These are phyloP conservation scores for Oeneis ivallda DNA, from an alignment of 2,888 invertebrate species.

Conservation along the genomic window DNA sequence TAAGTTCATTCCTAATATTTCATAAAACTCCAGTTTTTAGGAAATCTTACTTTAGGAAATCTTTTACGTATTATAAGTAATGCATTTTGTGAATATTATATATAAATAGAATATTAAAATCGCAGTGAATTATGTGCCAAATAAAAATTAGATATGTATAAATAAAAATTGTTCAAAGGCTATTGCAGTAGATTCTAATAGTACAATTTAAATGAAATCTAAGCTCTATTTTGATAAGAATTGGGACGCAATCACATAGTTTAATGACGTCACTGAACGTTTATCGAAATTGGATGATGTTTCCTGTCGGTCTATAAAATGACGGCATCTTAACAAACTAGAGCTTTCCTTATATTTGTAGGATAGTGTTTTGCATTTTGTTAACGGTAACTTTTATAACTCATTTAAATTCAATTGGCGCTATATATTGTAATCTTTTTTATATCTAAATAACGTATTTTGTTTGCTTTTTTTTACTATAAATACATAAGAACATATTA, in stretches of 20 bases:
- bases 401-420: neutral
- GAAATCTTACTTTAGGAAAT: too few species aligned
- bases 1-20: too few species aligned
- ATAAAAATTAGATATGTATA: constrained; percentile 32
- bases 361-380: constrained; percentile 12
- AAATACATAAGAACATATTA: too few species aligned
- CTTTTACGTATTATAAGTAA: neutral
- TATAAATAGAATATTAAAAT: constrained; percentile 21
- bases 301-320: too few species aligned
- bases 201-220: neutral
- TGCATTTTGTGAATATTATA: constrained; percentile 46
- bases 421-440: neutral
- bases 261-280: too few species aligned
- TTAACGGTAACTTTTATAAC: neutral
- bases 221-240: too few species aligned
- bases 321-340: too few species aligned
- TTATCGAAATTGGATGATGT: too few species aligned
- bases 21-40: too few species aligned
- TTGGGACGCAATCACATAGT: too few species aligned
- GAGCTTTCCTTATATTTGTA: neutral
- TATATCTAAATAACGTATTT: neutral
- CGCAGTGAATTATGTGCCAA: constrained; percentile 65
- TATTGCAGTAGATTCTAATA: constrained; percentile 9
- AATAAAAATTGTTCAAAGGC: neutral
- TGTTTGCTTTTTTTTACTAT: too few species aligned